Evolutionary conservation across 92 coral and sea anemone genomes (phyloP).

Genomic region (Umimayanthus kanabou): DNA sequence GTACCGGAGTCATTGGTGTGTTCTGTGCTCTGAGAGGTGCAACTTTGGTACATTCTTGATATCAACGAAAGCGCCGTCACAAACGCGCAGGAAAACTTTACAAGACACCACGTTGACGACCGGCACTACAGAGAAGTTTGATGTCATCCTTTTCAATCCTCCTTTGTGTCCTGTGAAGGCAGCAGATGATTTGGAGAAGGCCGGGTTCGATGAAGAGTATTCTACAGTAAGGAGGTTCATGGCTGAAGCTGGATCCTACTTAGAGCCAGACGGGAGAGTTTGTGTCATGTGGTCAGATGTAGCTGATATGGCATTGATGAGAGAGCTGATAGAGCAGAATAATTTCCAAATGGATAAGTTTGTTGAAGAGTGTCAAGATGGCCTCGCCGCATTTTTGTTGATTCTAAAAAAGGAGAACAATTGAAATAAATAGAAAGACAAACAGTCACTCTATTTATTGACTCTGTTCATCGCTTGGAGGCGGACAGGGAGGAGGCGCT

Average conservation of each 20-base stretch:
- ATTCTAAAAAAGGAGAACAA: no score
- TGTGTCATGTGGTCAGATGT: background rate
- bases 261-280: background rate
- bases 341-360: background rate
- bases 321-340: background rate
- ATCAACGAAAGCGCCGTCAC: background rate
- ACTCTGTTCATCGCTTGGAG: no score
- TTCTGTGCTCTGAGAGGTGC: conserved; percentile 13
- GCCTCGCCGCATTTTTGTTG: no score
- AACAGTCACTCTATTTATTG: no score
- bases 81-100: conserved; percentile 17
- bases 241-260: background rate
- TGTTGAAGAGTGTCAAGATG: background rate
- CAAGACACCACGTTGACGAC: background rate
- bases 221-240: background rate
- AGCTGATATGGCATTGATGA: background rate
- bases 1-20: conserved; percentile 11
- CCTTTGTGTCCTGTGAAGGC: background rate
- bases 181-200: background rate
- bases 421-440: no score
- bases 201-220: background rate
- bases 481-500: no score
- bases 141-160: conserved; percentile 21
- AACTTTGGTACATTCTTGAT: conserved; percentile 2
- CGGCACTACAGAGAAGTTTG: background rate